These are phyloP conservation scores for Ectropis crepuscularia DNA, from an alignment of 2,888 invertebrate genomes.

Conservation along the genomic window DNA sequence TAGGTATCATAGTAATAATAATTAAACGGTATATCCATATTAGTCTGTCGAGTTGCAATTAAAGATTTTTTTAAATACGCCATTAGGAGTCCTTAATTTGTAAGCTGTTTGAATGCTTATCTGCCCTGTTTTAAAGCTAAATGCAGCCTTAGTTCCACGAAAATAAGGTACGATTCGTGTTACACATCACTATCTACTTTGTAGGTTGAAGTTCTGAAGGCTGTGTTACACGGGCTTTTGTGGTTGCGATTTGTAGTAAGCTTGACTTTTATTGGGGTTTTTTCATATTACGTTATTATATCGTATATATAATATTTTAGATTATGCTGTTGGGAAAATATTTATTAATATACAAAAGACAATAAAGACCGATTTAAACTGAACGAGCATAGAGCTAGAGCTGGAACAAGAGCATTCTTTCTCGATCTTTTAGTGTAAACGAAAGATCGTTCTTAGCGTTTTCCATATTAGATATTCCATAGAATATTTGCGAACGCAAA, in stretches of 20 bases:
- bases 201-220: constrained; percentile 13
- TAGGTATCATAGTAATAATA: too few relatives aligned
- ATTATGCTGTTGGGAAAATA: too few relatives aligned
- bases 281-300: neutral
- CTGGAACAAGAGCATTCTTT: too few relatives aligned
- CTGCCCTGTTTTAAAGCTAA: constrained; percentile 20
- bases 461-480: too few relatives aligned
- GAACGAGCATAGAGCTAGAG: too few relatives aligned
- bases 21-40: constrained; percentile 43
- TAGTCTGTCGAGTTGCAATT: constrained; percentile 50
- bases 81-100: constrained; percentile 67
- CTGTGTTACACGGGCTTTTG: constrained; percentile 23
- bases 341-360: too few relatives aligned
- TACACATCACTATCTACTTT: constrained; percentile 13
- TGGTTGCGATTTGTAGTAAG: constrained; percentile 26
- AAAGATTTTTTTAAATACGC: constrained; percentile 64
- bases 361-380: too few relatives aligned
- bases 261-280: constrained; percentile 6
- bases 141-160: constrained; percentile 11
- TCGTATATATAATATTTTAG: too few relatives aligned
- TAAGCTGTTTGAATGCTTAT: constrained; percentile 46
- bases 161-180: constrained; percentile 7
- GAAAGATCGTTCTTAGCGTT: too few relatives aligned
- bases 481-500: too few relatives aligned
- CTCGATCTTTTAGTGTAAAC: too few relatives aligned